phyloP scores from a whole-genome alignment of 2,113 vertebrate species.

The Psammodynastes pulverulentus region DNA sequence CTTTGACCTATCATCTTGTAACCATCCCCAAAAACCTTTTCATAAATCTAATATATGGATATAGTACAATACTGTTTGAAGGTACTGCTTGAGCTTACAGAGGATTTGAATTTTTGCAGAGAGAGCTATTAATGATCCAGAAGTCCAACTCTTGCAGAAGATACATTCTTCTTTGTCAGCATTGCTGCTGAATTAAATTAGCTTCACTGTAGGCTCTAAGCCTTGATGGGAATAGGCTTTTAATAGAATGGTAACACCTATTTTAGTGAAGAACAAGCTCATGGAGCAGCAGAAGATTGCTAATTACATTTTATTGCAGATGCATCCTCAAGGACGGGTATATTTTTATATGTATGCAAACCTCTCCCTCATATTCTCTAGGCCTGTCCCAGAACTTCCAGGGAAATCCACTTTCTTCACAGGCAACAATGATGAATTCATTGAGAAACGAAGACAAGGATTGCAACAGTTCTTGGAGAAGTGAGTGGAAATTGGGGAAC shows the following conservation, averaged over 20 bases:
- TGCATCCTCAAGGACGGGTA: too few species aligned
- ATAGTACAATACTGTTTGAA: neutral
- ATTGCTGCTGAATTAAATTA: neutral
- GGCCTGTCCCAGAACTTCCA: conserved; percentile 90
- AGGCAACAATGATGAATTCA: conserved; percentile 84
- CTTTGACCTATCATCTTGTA: neutral
- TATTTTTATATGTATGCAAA: neutral
- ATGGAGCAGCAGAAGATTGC: neutral
- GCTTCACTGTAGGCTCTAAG: neutral
- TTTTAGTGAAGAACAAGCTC: neutral
- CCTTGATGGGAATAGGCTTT: neutral
- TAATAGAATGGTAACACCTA: too few species aligned
- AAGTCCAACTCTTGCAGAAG: neutral
- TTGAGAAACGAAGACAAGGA: conserved; percentile 86
- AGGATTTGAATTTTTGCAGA: neutral
- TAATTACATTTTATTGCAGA: neutral
- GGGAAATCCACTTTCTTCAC: conserved; percentile 82
- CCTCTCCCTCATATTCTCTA: conserved; percentile 40
- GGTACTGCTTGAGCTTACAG: neutral
- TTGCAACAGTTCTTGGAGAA: conserved; percentile 89
- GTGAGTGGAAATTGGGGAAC: conserved; percentile 62
- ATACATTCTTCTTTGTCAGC: neutral
- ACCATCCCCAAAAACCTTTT: neutral
- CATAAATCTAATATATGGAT: neutral
- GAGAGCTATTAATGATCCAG: neutral